These are phyloP conservation scores for Periophthalmodon schlosseri DNA, from an alignment of 2,113 vertebrate genomes.

Conservation along the genomic window DNA sequence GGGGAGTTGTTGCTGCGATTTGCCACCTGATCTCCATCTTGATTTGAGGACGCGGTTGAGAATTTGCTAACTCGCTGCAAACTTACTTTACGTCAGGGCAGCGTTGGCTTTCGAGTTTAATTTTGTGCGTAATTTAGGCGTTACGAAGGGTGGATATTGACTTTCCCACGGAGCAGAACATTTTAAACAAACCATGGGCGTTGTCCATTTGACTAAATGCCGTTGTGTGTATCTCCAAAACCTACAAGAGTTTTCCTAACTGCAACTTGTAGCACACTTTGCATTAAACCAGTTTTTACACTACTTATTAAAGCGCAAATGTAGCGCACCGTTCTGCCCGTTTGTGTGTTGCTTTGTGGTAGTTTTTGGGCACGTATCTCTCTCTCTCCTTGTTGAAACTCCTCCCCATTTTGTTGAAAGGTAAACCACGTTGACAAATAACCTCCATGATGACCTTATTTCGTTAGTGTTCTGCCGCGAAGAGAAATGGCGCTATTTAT, in stretches of 20 bases:
- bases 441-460: background rate
- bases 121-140: background rate
- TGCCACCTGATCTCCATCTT: conserved; percentile 63
- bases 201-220: conserved; percentile 52
- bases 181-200: conserved; percentile 54
- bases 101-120: background rate
- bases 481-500: conserved; percentile 31
- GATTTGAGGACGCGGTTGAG: background rate
- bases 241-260: too few relatives aligned
- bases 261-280: too few relatives aligned
- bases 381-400: background rate
- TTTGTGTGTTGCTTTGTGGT: background rate
- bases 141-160: background rate
- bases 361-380: background rate
- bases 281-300: background rate
- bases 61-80: too few relatives aligned
- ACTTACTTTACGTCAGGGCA: too few relatives aligned
- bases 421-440: background rate
- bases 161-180: background rate
- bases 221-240: conserved; percentile 44
- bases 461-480: background rate
- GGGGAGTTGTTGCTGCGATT: background rate
- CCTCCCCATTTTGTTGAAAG: background rate
- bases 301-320: background rate
- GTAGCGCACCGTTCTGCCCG: background rate